Percentiles rank a stretch among this genome's conserved stretches.
These are phyloP conservation scores for Grus americana DNA, from an alignment of 2,113 vertebrate genomes.

Conservation along the genomic window DNA sequence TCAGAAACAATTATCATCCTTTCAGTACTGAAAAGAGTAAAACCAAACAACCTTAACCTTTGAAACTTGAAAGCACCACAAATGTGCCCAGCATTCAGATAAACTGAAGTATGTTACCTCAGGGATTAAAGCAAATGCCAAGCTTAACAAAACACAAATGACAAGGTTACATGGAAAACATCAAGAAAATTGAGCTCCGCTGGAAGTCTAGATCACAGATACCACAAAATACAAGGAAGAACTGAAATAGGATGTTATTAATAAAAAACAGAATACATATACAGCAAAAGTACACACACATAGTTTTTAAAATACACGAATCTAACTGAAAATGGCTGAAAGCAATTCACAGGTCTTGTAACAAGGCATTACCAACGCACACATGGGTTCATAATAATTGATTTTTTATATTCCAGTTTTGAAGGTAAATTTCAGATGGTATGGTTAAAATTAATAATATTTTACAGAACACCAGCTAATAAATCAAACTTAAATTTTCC, in stretches of 20 bases:
- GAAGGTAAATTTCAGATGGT: neutral
- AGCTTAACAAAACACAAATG: neutral
- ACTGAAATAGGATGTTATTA: neutral
- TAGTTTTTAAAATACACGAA: neutral
- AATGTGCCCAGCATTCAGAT: neutral
- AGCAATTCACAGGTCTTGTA: neutral
- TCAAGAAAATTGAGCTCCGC: neutral
- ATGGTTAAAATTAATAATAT: neutral
- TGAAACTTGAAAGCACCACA: neutral
- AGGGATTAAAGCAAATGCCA: neutral
- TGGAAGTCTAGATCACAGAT: neutral
- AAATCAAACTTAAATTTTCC: neutral
- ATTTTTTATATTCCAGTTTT: neutral
- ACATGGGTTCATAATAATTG: neutral
- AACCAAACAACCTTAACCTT: no score
- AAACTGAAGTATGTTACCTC: neutral
- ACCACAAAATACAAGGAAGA: neutral
- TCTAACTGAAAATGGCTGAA: neutral
- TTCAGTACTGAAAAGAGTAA: neutral
- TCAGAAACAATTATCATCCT: neutral
- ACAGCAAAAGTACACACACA: neutral
- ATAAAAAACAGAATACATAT: neutral
- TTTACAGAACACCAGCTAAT: neutral
- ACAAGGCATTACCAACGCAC: neutral
- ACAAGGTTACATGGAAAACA: neutral